A percentile compares a stretch with the other conserved stretches of the same genome.
Evolutionary conservation across 2,797 vertebrate genomes (phyloP).

Genomic region (Australoheros facetus): DNA sequence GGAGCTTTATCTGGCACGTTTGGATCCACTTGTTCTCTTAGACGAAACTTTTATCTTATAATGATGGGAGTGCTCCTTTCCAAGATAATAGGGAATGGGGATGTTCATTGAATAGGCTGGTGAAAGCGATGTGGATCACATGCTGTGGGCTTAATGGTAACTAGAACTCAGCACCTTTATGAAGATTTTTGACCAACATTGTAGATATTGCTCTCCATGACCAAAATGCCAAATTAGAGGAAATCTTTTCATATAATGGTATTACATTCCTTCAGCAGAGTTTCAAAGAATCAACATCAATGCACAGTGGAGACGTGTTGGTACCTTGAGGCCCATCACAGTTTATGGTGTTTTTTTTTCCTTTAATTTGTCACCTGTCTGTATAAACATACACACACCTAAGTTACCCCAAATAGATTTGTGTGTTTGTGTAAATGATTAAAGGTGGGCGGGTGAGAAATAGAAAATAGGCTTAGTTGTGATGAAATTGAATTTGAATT

Average conservation of each 20-base stretch:
- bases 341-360: neutral
- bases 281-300: neutral
- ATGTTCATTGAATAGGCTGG: neutral
- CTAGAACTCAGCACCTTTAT: neutral
- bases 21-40: too few species aligned
- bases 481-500: constrained; percentile 64
- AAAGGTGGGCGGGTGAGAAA: constrained; percentile 41
- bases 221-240: neutral
- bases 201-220: neutral
- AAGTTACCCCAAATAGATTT: neutral
- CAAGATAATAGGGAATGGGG: neutral
- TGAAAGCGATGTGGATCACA: neutral
- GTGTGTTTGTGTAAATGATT: constrained; percentile 24
- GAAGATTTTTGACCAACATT: neutral
- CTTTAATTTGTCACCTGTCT: neutral
- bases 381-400: constrained; percentile 6
- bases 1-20: neutral
- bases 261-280: neutral
- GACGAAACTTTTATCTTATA: neutral
- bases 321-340: neutral
- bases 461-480: constrained; percentile 48
- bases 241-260: neutral
- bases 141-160: too few species aligned
- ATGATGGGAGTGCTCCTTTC: neutral
- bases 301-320: neutral